These are phyloP conservation scores for Mesocricetus auratus DNA, from an alignment of 2,113 vertebrate genomes.

Conservation along the genomic window DNA sequence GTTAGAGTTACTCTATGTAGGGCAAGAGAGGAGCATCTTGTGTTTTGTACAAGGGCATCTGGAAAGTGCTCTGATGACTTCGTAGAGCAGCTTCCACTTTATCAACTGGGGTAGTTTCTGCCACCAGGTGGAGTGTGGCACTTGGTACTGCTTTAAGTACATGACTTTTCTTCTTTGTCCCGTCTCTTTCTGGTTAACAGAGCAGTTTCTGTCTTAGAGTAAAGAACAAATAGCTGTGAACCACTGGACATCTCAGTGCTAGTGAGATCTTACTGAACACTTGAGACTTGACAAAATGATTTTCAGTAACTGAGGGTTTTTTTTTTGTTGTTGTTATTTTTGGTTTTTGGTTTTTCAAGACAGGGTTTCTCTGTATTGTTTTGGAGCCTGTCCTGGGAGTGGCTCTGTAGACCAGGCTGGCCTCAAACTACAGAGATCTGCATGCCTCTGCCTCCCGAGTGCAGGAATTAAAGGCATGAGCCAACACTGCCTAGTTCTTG, in stretches of 20 bases:
- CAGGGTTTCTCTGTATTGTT: neutral
- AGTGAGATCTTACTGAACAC: conserved; percentile 52
- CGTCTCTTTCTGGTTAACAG: neutral
- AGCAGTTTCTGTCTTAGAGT: conserved; percentile 10
- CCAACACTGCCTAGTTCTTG: neutral
- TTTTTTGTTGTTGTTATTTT: conserved; percentile 45
- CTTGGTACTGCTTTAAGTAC: conserved; percentile 19
- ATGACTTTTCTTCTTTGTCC: conserved; percentile 1
- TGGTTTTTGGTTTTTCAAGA: neutral
- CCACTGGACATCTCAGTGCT: conserved; percentile 30
- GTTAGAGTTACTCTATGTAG: conserved; percentile 21
- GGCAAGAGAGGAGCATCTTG: conserved; percentile 43
- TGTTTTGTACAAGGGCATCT: neutral
- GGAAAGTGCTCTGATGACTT: conserved; percentile 43
- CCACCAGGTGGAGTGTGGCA: conserved; percentile 81
- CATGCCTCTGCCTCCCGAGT: neutral
- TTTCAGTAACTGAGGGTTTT: conserved; percentile 56
- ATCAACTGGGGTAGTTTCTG: conserved; percentile 59
- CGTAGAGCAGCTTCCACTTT: conserved; percentile 50
- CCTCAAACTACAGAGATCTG: neutral
- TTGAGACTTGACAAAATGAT: conserved; percentile 57
- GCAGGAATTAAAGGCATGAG: neutral
- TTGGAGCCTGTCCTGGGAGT: neutral
- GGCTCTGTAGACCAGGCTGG: neutral
- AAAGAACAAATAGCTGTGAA: conserved; percentile 18